Percentiles rank a stretch among this genome's conserved stretches.
phyloP scores from a whole-genome alignment of 2,797 vertebrate genomes.

The Halcyon leucocephala region DNA sequence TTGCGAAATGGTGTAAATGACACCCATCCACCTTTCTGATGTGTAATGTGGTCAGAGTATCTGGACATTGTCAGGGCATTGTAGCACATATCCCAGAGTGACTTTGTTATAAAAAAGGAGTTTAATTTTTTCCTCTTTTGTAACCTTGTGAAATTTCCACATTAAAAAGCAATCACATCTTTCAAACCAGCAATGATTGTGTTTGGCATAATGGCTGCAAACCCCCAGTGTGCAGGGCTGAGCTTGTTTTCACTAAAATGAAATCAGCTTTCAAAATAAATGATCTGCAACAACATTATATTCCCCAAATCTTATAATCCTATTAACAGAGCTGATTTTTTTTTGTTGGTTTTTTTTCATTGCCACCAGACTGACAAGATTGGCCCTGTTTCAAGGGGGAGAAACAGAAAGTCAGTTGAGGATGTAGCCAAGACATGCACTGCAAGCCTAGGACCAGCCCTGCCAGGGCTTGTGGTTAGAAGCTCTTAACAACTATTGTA shows the following conservation, averaged over 20 bases:
- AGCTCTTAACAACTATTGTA: conserved; percentile 88
- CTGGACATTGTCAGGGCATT: conserved; percentile 85
- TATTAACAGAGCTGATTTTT: conserved; percentile 75
- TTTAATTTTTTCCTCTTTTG: conserved; percentile 77
- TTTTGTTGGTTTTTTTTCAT: background rate
- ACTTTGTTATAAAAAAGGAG: conserved; percentile 79
- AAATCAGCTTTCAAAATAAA: conserved; percentile 87
- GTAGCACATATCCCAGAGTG: conserved; percentile 75
- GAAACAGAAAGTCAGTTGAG: conserved; percentile 74
- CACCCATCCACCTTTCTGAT: conserved; percentile 75
- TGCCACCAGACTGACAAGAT: conserved; percentile 73
- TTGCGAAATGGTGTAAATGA: conserved; percentile 73
- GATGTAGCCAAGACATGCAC: conserved; percentile 59
- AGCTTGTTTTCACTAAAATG: conserved; percentile 81
- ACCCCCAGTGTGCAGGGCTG: conserved; percentile 73
- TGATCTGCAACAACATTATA: conserved; percentile 79
- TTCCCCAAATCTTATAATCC: conserved; percentile 83
- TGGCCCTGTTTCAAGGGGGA: conserved; percentile 68
- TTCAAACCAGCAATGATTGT: conserved; percentile 82
- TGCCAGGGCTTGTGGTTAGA: conserved; percentile 78
- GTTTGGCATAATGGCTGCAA: conserved; percentile 79
- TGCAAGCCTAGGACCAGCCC: conserved; percentile 16
- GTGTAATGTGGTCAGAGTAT: conserved; percentile 62
- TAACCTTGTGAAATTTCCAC: conserved; percentile 83
- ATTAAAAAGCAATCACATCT: conserved; percentile 84